Evolutionary conservation across 2,888 invertebrate genomes (phyloP).

Genomic region (Plutella xylostella): DNA sequence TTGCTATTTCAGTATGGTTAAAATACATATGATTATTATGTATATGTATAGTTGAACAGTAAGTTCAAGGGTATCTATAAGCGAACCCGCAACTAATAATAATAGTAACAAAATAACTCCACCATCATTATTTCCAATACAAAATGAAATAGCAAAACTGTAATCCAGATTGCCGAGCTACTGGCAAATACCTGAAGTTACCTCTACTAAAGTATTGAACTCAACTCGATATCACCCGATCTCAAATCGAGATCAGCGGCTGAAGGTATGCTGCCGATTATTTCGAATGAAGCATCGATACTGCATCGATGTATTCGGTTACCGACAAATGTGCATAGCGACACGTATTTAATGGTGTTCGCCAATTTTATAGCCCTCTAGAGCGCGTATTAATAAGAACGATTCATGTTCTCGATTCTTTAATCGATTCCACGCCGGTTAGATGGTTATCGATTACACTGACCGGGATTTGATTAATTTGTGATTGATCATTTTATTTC

Average conservation of each 20-base stretch:
- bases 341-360: constrained; percentile 57
- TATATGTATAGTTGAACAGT: neutral
- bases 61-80: neutral
- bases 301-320: constrained; percentile 58
- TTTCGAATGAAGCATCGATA: constrained; percentile 32
- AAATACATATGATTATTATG: neutral
- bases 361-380: constrained; percentile 40
- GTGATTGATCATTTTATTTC: too few relatives aligned
- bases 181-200: neutral
- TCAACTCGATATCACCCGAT: neutral
- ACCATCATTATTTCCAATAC: neutral
- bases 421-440: too few relatives aligned
- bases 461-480: too few relatives aligned
- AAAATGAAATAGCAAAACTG: neutral
- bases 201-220: neutral
- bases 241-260: neutral
- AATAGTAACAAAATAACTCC: neutral
- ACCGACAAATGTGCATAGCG: constrained; percentile 56
- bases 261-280: neutral
- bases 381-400: neutral
- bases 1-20: too few relatives aligned
- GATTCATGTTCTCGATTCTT: neutral
- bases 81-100: neutral
- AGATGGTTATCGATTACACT: too few relatives aligned
- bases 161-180: neutral